A percentile compares a stretch with the other conserved stretches of the same genome.
phyloP scores from a whole-genome alignment of 2,113 vertebrate genomes.

The Microcebus jonahi region DNA sequence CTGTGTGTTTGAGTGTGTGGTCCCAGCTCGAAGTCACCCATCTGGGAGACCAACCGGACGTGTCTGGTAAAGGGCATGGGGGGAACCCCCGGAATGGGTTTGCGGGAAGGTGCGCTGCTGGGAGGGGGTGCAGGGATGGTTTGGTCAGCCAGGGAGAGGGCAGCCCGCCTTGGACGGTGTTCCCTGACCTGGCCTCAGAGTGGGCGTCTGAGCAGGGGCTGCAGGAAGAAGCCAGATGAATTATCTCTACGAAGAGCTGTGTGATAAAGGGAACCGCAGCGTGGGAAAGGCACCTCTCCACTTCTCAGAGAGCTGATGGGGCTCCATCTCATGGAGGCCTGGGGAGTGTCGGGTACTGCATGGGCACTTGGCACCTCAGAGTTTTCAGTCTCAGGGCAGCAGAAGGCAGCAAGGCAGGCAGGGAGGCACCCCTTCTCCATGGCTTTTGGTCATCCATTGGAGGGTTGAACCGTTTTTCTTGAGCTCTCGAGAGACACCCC shows the following conservation, averaged over 20 bases:
- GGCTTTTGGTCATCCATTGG: neutral
- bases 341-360: accelerated
- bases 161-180: neutral
- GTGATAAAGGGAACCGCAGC: neutral
- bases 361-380: neutral
- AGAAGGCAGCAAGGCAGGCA: neutral
- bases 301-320: neutral
- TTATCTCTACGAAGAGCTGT: neutral
- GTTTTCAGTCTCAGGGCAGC: neutral
- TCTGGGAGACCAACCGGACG: too few species aligned
- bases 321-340: too few species aligned
- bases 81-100: neutral
- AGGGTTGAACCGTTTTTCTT: neutral
- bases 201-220: neutral
- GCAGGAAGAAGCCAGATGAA: neutral
- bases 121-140: neutral
- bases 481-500: neutral
- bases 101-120: neutral
- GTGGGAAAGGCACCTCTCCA: too few species aligned
- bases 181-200: neutral
- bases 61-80: neutral
- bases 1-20: neutral
- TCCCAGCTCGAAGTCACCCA: neutral
- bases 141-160: neutral
- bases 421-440: neutral